Conservation (phyloP, 1,140 invertebrate genomes). For the Tigriopus japonicus region DNA sequence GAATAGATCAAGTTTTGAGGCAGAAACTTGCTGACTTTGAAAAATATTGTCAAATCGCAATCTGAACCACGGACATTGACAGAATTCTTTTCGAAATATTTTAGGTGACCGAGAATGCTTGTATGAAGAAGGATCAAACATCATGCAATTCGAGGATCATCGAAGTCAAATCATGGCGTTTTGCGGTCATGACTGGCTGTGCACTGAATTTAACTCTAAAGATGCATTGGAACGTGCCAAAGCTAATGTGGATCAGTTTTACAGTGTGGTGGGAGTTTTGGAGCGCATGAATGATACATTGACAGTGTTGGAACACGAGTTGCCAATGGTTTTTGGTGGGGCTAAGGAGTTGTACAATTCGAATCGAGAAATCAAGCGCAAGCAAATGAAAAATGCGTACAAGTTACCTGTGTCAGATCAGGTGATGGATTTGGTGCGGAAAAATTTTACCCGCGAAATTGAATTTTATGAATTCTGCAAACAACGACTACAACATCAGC, state of each 20-base stretch:
- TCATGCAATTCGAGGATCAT: not conserved
- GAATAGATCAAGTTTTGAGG: not conserved
- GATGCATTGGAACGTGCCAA: not conserved
- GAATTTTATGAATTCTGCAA: constrained; percentile 2
- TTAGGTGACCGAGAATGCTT: not conserved
- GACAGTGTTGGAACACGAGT: not conserved
- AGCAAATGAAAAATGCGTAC: not conserved
- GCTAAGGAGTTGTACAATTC: not conserved
- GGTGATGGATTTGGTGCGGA: not conserved
- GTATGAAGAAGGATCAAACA: not conserved
- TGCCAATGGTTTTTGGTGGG: not conserved
- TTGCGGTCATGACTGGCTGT: not conserved
- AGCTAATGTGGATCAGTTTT: constrained; percentile 1
- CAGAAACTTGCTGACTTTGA: not conserved
- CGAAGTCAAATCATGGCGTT: not conserved
- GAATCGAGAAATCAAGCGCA: not conserved
- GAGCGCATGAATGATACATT: not conserved
- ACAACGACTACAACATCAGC: not conserved
- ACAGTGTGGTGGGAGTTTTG: not conserved
- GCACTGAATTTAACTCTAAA: not conserved
- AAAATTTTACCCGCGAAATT: constrained; percentile 4
- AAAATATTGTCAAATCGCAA: not conserved
- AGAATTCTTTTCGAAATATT: not conserved
- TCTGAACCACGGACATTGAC: not conserved
- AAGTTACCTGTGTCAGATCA: not conserved